These are phyloP conservation scores for Brotogeris chrysoptera DNA, from an alignment of 2,797 vertebrate species.

Conservation along the genomic window DNA sequence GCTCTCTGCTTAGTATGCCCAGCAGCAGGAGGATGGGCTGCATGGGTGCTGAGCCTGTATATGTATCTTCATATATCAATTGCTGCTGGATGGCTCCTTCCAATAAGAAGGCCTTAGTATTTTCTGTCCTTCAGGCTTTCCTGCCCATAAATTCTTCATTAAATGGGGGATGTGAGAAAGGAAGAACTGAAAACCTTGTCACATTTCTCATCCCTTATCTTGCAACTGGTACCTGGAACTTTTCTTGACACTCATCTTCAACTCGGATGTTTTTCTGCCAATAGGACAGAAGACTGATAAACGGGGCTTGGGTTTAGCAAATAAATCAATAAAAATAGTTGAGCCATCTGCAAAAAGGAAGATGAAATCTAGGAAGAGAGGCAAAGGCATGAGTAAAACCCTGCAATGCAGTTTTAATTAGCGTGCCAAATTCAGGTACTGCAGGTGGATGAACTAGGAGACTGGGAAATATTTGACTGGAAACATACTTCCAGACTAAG, in stretches of 20 bases:
- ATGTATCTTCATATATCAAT: neutral
- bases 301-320: conserved; percentile 25
- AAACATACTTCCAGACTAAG: conserved; percentile 63
- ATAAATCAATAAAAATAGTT: conserved; percentile 28
- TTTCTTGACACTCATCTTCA: neutral
- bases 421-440: conserved; percentile 29
- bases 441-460: conserved; percentile 29
- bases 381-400: conserved; percentile 7
- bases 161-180: neutral
- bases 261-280: conserved; percentile 14
- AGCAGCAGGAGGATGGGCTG: neutral
- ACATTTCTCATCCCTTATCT: conserved; percentile 16
- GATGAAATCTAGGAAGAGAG: neutral
- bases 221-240: conserved; percentile 18
- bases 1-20: neutral
- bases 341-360: neutral
- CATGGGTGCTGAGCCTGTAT: neutral
- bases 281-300: conserved; percentile 29
- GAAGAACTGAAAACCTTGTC: conserved; percentile 28
- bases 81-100: neutral
- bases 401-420: conserved; percentile 42
- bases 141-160: neutral
- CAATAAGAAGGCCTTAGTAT: neutral
- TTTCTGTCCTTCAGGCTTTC: neutral
- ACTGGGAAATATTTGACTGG: conserved; percentile 43